Percentiles rank a stretch among this genome's conserved stretches.
Conservation (phyloP, 1,140 invertebrate genomes). For the Galleria mellonella region DNA sequence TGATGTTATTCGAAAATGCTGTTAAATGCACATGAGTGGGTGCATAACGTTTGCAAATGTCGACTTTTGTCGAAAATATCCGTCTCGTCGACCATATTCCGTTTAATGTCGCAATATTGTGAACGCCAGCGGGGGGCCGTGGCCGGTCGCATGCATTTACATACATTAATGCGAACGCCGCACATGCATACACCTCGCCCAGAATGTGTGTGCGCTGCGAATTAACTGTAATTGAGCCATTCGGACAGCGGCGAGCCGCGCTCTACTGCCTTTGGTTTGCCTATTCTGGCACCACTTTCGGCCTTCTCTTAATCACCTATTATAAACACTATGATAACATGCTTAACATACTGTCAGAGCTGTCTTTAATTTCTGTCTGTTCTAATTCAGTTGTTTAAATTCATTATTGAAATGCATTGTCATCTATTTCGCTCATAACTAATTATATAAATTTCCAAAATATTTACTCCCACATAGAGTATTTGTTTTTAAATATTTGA, state of each 20-base stretch:
- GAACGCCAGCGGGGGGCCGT: slow-evolving; percentile 54
- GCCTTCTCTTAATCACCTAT: background rate
- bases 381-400: background rate
- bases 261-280: slow-evolving; percentile 40
- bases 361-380: background rate
- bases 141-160: slow-evolving; percentile 69
- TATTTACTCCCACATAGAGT: background rate
- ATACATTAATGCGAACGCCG: slow-evolving; percentile 67
- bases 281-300: slow-evolving; percentile 21
- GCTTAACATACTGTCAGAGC: background rate
- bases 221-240: slow-evolving; percentile 74
- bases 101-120: slow-evolving; percentile 70
- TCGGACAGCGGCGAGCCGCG: slow-evolving; percentile 51
- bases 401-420: background rate
- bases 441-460: background rate
- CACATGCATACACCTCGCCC: slow-evolving; percentile 60
- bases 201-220: slow-evolving; percentile 65
- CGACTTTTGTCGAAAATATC: slow-evolving; percentile 65
- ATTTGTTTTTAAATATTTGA: background rate
- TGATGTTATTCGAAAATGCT: slow-evolving; percentile 37
- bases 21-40: slow-evolving; percentile 52
- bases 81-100: slow-evolving; percentile 66
- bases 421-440: background rate
- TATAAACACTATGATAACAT: background rate
- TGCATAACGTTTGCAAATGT: slow-evolving; percentile 59